Conservation (phyloP, 2,888 invertebrate species). For the Eupsilia transversa region DNA sequence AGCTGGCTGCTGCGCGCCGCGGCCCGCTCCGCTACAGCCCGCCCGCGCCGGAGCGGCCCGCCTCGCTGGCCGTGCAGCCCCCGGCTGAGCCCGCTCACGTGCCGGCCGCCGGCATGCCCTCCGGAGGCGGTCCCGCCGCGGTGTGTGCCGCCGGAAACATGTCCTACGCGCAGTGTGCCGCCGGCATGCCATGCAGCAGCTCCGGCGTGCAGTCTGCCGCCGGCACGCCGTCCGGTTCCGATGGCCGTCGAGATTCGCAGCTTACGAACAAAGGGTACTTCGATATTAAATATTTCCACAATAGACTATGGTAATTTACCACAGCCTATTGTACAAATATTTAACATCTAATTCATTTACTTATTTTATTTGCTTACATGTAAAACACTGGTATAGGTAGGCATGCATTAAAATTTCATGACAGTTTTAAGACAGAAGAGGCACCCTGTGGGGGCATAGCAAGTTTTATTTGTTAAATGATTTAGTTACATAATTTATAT, state of each 20-base stretch:
- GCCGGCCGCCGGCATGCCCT: conserved; percentile 42
- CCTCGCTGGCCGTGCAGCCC: conserved; percentile 33
- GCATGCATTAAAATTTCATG: background rate
- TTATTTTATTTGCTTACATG: background rate
- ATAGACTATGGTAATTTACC: conserved; percentile 92
- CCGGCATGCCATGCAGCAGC: conserved; percentile 16
- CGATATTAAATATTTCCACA: conserved; percentile 95
- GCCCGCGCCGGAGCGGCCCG: conserved; percentile 28
- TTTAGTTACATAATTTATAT: too few species aligned
- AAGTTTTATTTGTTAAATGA: too few species aligned
- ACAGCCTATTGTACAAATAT: background rate
- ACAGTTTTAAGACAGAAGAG: background rate
- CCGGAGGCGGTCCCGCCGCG: conserved; percentile 59
- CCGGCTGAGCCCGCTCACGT: conserved; percentile 28
- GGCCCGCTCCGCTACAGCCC: background rate
- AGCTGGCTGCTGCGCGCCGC: conserved; percentile 2
- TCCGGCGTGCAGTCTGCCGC: conserved; percentile 32
- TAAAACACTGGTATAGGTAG: background rate
- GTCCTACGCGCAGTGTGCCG: conserved; percentile 23
- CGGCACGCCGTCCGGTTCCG: conserved; percentile 58
- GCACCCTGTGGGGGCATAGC: too few species aligned
- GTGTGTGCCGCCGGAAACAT: conserved; percentile 10
- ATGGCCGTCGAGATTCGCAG: conserved; percentile 81
- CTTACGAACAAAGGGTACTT: conserved; percentile 92
- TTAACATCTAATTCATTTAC: background rate